Percentiles rank a stretch among this genome's conserved stretches.
These are phyloP conservation scores for Myopa tessellatipennis DNA, from an alignment of 2,888 invertebrate species.

Conservation along the genomic window DNA sequence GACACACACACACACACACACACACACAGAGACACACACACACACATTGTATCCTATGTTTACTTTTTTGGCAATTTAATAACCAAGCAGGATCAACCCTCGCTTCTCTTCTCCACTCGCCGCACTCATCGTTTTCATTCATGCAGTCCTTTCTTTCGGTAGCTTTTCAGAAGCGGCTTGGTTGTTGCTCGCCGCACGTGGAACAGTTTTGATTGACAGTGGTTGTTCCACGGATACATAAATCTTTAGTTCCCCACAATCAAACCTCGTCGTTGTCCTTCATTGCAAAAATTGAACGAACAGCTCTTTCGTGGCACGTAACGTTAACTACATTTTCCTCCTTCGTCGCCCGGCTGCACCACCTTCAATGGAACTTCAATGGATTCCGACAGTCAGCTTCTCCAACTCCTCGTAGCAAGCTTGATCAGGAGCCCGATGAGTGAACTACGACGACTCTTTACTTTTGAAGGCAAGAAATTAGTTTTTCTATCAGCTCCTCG, in stretches of 20 bases:
- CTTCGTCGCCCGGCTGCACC: background rate
- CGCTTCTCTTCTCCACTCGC: background rate
- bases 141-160: constrained; percentile 39
- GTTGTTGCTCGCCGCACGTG: constrained; percentile 36
- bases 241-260: background rate
- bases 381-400: background rate
- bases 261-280: background rate
- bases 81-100: constrained; percentile 54
- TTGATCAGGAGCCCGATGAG: background rate
- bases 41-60: background rate
- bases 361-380: background rate
- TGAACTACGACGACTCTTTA: constrained; percentile 44
- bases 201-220: constrained; percentile 63
- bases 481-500: constrained; percentile 51
- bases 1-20: background rate
- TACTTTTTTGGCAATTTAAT: constrained; percentile 62
- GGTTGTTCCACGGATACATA: constrained; percentile 50
- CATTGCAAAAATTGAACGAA: background rate
- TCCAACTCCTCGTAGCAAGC: background rate
- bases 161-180: constrained; percentile 32
- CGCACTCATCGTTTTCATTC: constrained; percentile 31
- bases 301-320: constrained; percentile 29
- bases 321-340: constrained; percentile 21
- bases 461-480: constrained; percentile 62
- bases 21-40: background rate